Evolutionary conservation across 2,888 invertebrate genomes (phyloP).

Genomic region (Ophonus ardosiacus): DNA sequence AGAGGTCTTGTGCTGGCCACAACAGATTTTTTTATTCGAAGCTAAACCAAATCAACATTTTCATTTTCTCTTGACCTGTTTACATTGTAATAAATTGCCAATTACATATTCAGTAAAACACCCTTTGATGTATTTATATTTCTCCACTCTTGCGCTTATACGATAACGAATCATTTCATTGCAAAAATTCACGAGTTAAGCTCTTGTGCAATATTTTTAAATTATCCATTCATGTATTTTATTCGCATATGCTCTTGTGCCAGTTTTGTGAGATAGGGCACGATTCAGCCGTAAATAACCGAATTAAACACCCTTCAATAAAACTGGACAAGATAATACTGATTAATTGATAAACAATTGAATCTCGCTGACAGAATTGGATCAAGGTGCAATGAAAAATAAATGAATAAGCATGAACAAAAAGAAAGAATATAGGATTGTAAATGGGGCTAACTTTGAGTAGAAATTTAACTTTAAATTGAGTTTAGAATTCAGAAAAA

Average conservation of each 20-base stretch:
- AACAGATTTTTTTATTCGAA: too few species aligned
- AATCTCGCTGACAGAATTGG: constrained; percentile 16
- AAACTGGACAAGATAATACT: constrained; percentile 19
- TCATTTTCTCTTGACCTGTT: too few species aligned
- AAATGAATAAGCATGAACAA: not conserved
- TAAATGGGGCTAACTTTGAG: not conserved
- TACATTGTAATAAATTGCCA: too few species aligned
- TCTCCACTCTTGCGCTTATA: too few species aligned
- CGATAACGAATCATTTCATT: too few species aligned
- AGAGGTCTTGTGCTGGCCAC: too few species aligned
- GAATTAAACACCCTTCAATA: constrained; percentile 38
- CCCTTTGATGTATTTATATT: too few species aligned
- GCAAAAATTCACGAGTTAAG: too few species aligned
- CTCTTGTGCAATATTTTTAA: too few species aligned
- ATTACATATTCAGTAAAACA: too few species aligned
- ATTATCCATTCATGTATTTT: not conserved
- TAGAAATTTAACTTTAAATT: not conserved
- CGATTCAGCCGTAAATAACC: constrained; percentile 11
- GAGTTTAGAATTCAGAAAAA: not conserved
- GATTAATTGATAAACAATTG: constrained; percentile 45
- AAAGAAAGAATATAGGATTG: not conserved
- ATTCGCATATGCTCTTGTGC: not conserved
- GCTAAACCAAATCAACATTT: too few species aligned
- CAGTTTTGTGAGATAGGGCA: constrained; percentile 2
- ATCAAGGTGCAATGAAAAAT: constrained; percentile 21